Base-by-base conservation (phyloP, 2,113 vertebrate species). In the Empidonax traillii region DNA sequence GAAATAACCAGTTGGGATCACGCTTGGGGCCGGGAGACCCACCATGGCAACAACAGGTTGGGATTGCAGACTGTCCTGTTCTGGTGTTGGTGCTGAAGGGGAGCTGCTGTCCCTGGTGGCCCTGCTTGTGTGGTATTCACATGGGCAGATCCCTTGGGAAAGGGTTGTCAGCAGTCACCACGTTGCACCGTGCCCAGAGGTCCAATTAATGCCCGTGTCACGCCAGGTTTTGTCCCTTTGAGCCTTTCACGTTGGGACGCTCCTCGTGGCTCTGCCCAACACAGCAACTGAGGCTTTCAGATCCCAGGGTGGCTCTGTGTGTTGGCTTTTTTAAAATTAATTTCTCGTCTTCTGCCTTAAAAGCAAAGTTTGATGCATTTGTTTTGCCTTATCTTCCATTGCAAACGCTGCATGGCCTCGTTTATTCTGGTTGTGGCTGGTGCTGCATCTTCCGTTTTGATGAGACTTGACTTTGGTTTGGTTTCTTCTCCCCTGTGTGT, bases 241-340 rank as follows among this genome's bases (percentile, higher is more conserved):
- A 43, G 12, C 35, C 3, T 56, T 33, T 79, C 1, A 0, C 14
- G 7, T 73, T 79, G 67, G 84, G 84, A 67, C 27, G 11, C 28
- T 37, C 5, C 44, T 49, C 3, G 41, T 94, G 86, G 90, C 88
- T 85, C 51, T 67, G 72, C 96, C 78, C 86, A 73, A 33, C 65
- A 69, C 92, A 95, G 92, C 24, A 43, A 65, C 66, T 68, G 96
- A 97, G 91, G 95, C 87, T 96, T 96, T 97, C 93, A 91, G 65
- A 61, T 82, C 91, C 84, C 76, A 41, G 67, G 53, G 76, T 90
- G 93, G 81, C 68, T 89, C 22, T 88, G 18, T 1, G 3, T 88
- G 67, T 88, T 90, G 85, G 90, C 89, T 90, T 79, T 85, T 91
- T 46, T 46, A 14, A 58, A 89, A 90, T 90, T 75, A 16, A 82